Base-by-base conservation (phyloP, 2,888 invertebrate genomes). In the Protonemura montana region DNA sequence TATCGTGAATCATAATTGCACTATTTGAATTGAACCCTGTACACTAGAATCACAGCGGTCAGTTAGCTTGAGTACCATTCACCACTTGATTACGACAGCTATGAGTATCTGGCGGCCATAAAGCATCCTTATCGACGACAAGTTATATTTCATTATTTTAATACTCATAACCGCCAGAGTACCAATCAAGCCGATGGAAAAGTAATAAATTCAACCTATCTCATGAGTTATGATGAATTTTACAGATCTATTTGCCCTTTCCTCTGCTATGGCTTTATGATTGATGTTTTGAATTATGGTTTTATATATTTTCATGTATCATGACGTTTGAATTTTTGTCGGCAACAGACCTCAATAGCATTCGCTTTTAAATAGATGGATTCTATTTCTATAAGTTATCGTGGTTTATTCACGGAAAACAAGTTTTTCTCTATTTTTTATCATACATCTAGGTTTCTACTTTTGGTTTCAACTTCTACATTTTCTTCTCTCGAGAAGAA, bases 61-160 rank as follows among this genome's bases (percentile, higher is more conserved):
- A 78, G 78, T 78, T 27, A 78, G 10, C 28, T 78, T 28, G 28
- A 78, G 78, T 26, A 28, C 78, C 26, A 26, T 78, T 26, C 26
- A 76, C 78, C 78, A 78, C 78, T 78, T 78, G 78, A 78, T 78
- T 27, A 10, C 25, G 78, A 78, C 78, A 78, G 78, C 7, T 26
- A 5, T 13, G 78, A 78, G 78, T 78, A 78, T 78, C 78, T 78
- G 78, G 13, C n/a, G 10, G 78, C 13, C 78, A 78, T 78, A 78
- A 78, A 78, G 10, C 78, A 27, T 78, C 59, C 27, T 78, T 78
- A 78, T 78, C 78, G 78, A 78, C 59, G 78, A 78, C 26, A 28
- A 78, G 78, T 78, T 78, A 78, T 78, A 78, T 78, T 78, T 78
- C 78, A 78, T 78, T 28, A 78, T 78, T 78, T 28, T 78, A 27